Percentiles rank a stretch among this genome's conserved stretches.
phyloP scores from a whole-genome alignment of 2,888 invertebrate species.

The Tanytarsus gracilentus region DNA sequence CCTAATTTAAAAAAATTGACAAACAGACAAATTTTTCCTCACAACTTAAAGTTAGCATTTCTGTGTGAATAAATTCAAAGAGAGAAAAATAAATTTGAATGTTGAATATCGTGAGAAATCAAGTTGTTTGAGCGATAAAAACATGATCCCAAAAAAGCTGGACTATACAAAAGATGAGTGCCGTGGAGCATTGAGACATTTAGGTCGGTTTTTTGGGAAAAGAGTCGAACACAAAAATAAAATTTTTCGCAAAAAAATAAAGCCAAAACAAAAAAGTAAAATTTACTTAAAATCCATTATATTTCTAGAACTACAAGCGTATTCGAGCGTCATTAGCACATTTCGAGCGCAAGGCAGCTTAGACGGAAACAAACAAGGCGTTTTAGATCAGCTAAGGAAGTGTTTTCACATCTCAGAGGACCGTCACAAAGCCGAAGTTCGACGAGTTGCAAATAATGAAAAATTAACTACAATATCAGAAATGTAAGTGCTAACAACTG shows the following conservation, averaged over 20 bases:
- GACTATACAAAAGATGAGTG: constrained; percentile 86
- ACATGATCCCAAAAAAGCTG: constrained; percentile 57
- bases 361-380: constrained; percentile 70
- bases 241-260: constrained; percentile 20
- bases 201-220: constrained; percentile 52
- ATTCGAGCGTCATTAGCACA: constrained; percentile 80
- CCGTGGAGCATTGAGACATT: constrained; percentile 73
- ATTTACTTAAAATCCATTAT: background rate
- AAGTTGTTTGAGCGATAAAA: constrained; percentile 21
- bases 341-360: constrained; percentile 87
- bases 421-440: constrained; percentile 83
- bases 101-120: no score
- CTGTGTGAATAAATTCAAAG: no score
- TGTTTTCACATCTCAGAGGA: constrained; percentile 80
- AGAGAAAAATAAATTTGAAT: no score
- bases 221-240: background rate
- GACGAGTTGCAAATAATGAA: constrained; percentile 87
- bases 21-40: no score
- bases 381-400: constrained; percentile 73
- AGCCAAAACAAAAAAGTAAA: constrained; percentile 26
- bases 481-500: constrained; percentile 53
- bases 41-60: no score
- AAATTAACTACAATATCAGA: constrained; percentile 80
- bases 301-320: constrained; percentile 77
- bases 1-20: no score